A percentile compares a stretch with the other conserved stretches of the same genome.
phyloP scores from a whole-genome alignment of 2,113 vertebrate species.

The Leptocoma aspasia region DNA sequence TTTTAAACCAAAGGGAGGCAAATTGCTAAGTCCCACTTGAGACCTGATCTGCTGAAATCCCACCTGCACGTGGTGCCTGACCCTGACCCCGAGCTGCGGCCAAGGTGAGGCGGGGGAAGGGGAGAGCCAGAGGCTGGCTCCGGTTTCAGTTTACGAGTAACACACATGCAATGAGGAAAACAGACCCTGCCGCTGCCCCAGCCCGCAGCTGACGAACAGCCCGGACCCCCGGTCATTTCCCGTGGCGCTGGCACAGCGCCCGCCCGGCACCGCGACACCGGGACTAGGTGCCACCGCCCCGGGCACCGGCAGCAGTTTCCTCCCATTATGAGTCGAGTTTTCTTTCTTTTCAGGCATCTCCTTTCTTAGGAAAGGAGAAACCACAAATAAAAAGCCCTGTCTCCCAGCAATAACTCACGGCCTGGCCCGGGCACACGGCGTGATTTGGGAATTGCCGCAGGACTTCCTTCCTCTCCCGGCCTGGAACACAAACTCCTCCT shows the following conservation, averaged over 20 bases:
- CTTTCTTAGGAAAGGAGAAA: not conserved
- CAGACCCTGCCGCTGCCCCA: not conserved
- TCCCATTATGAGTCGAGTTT: not conserved
- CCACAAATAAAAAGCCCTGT: not conserved
- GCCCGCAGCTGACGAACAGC: not conserved
- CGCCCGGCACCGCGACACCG: not conserved
- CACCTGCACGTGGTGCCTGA: not conserved
- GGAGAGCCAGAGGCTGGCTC: not conserved
- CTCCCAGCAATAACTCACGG: not conserved
- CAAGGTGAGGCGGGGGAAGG: not conserved
- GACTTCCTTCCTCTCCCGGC: not conserved
- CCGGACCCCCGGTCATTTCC: not conserved
- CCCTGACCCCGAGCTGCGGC: not conserved
- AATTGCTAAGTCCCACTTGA: not conserved
- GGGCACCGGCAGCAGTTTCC: not conserved
- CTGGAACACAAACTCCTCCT: not conserved
- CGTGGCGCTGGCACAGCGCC: not conserved
- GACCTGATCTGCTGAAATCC: not conserved
- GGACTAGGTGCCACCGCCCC: not conserved
- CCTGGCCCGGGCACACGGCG: rapidly evolving
- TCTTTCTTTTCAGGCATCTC: not conserved
- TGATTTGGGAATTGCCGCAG: not conserved
- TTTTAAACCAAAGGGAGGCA: not conserved
- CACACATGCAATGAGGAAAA: not conserved
- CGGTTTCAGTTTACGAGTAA: not conserved